Conservation (phyloP, 2,113 vertebrate species). For the Grus americana region DNA sequence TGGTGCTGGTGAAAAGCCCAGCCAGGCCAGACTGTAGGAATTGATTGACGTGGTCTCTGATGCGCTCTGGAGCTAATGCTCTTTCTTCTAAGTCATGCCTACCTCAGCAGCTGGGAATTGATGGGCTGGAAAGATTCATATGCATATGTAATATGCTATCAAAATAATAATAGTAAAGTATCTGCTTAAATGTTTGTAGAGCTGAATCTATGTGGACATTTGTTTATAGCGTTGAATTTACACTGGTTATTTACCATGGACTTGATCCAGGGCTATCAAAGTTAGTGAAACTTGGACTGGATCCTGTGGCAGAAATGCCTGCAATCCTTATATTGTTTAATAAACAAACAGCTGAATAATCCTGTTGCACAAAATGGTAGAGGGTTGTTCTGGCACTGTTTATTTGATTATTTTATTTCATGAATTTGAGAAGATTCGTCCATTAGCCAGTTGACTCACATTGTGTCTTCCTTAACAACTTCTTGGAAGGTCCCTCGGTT, state of each 20-base stretch:
- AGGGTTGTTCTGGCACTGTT: slow-evolving; percentile 10
- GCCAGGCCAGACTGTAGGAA: neutral
- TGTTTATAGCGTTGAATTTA: slow-evolving; percentile 35
- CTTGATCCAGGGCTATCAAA: slow-evolving; percentile 36
- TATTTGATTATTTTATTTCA: neutral
- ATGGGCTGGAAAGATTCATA: neutral
- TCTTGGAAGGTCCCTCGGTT: neutral
- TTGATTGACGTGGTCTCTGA: neutral
- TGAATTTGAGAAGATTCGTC: neutral
- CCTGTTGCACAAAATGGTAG: neutral
- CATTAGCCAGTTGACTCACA: neutral
- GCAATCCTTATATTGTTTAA: slow-evolving; percentile 43
- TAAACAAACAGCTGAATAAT: slow-evolving; percentile 54
- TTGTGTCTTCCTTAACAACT: neutral
- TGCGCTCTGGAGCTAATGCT: neutral
- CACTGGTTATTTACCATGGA: slow-evolving; percentile 41
- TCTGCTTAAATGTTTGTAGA: slow-evolving; percentile 34
- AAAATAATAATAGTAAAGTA: slow-evolving; percentile 12
- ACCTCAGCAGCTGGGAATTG: neutral
- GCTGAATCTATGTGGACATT: neutral
- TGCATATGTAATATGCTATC: neutral
- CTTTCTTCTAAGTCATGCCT: neutral
- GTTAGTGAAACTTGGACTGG: slow-evolving; percentile 43
- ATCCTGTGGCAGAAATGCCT: slow-evolving; percentile 24
- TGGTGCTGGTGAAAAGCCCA: neutral